These are phyloP conservation scores for Hirudinaria manillensis DNA, from an alignment of 2,888 invertebrate genomes.

Conservation along the genomic window DNA sequence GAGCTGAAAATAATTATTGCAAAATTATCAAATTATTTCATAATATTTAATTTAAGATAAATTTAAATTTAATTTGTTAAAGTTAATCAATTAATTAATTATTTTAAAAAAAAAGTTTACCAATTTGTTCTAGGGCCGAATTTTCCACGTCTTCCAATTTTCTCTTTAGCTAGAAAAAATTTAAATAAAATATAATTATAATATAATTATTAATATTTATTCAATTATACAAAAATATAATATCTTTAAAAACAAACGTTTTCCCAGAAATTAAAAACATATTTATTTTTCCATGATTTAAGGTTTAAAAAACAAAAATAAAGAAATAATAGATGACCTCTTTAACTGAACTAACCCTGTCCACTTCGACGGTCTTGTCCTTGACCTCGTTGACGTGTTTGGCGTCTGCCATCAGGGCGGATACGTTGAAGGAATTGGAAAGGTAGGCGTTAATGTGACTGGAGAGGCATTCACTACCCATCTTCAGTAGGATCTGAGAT, in stretches of 20 bases:
- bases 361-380: neutral
- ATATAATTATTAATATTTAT: no score
- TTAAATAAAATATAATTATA: no score
- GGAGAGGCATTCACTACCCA: slow-evolving; percentile 16
- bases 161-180: slow-evolving; percentile 21
- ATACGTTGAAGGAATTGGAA: slow-evolving; percentile 6
- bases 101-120: neutral
- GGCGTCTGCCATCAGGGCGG: neutral
- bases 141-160: slow-evolving; percentile 26
- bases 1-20: neutral
- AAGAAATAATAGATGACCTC: no score
- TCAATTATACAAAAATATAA: no score
- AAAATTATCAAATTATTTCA: no score
- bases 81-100: neutral
- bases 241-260: no score
- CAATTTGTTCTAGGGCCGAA: slow-evolving; percentile 12
- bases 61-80: neutral
- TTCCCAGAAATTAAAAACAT: no score
- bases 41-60: neutral
- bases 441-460: slow-evolving; percentile 13
- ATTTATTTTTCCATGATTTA: no score
- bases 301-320: no score
- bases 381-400: neutral
- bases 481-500: neutral
- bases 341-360: neutral